phyloP scores from a whole-genome alignment of 2,113 vertebrate species.

The Dromaius novaehollandiae region DNA sequence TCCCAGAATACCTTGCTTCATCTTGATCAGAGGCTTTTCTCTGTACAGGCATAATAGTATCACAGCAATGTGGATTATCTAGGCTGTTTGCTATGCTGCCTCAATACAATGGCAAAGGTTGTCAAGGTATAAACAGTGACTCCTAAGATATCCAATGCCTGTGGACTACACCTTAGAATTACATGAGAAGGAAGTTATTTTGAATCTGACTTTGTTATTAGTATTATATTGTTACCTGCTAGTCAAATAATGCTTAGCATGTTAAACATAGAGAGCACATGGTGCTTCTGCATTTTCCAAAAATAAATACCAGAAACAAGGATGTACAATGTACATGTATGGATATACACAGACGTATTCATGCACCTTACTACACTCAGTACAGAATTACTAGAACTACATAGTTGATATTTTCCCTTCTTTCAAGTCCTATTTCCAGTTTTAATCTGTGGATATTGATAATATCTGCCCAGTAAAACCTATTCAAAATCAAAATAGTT shows the following conservation, averaged over 20 bases:
- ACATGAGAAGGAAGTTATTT: background rate
- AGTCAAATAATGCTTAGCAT: background rate
- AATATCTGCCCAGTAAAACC: background rate
- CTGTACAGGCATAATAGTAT: fast-evolving
- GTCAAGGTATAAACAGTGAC: background rate
- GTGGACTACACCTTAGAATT: background rate
- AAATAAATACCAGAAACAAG: background rate
- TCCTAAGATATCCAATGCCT: background rate
- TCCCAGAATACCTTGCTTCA: background rate
- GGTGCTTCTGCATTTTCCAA: background rate
- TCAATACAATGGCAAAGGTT: background rate
- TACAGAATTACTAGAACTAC: background rate
- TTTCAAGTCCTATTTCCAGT: background rate
- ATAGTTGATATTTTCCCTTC: background rate
- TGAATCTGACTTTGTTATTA: background rate
- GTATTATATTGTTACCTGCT: background rate
- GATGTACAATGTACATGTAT: fast-evolving
- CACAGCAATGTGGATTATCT: background rate
- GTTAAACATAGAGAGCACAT: fast-evolving
- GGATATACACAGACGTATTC: background rate
- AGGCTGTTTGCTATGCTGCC: background rate
- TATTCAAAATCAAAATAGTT: background rate
- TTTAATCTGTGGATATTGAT: background rate
- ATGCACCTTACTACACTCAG: background rate
- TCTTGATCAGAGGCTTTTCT: background rate